Evolutionary conservation across 2,797 vertebrate species (phyloP).

Genomic region (Mormyrus hasselquistii): DNA sequence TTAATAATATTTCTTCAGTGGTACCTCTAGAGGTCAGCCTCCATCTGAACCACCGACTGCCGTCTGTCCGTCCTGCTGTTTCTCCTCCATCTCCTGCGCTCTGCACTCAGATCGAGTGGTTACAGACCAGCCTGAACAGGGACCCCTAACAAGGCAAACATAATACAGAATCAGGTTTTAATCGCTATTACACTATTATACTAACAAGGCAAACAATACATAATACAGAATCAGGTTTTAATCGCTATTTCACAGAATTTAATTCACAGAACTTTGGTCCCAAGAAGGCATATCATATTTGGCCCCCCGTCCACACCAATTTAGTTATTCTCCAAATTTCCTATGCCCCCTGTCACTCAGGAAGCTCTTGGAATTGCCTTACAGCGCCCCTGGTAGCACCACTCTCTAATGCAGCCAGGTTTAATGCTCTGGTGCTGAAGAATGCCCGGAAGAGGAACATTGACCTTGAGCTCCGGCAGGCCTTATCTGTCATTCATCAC

Average conservation of each 20-base stretch:
- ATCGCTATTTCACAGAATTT: not conserved
- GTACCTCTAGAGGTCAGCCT: no score
- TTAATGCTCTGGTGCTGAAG: not conserved
- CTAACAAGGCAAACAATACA: not conserved
- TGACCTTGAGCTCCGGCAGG: not conserved
- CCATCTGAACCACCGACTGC: no score
- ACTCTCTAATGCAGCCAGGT: not conserved
- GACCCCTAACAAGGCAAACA: not conserved
- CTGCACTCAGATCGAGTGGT: not conserved
- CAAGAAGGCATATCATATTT: not conserved
- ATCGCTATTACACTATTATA: not conserved
- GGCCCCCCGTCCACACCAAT: not conserved
- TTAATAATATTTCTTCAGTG: no score
- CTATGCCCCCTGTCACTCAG: not conserved
- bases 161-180: not conserved
- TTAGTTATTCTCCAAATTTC: not conserved
- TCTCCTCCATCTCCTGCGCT: not conserved
- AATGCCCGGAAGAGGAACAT: not conserved
- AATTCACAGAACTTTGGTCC: not conserved
- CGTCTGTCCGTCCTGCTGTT: no score
- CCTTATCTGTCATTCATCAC: not conserved
- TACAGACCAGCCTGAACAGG: not conserved
- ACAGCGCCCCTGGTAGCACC: not conserved
- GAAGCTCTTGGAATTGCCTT: not conserved
- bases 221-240: not conserved